Evolutionary conservation across 2,113 vertebrate genomes (phyloP), one percentile per base, ranked within the genome.

Genomic region (Perognathus longimembris): DNA sequence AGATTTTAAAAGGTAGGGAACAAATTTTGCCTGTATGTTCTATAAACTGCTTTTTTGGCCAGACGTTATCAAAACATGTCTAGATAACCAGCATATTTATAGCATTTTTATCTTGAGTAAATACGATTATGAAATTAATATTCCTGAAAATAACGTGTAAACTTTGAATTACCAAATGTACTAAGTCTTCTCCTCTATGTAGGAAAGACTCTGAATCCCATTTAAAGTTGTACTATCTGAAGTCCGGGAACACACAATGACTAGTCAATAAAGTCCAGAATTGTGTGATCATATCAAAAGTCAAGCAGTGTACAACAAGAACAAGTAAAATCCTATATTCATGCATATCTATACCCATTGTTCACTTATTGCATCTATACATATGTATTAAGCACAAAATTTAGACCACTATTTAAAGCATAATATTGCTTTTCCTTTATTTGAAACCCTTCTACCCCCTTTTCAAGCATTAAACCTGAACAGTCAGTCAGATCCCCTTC

Each of bases 31-130:
- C 36, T 85, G 79, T 42, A 3, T 73, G 28, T 5, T 63, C 14
- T 88, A 54, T 40, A 92, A 86, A 88, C 10, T 84, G 7, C 38
- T 92, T 78, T 42, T 88, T 66, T 70, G 22, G 24, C 40, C 54
- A 90, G 54, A 79, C 32, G 54, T 79, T 85, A 76, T 61, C 59
- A 88, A 92, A 93, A 34, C 32, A 70, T 38, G 70, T 69, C 79
- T 40, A 42, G 17, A 8, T 15, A 88, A 26, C 14, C 67, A 69
- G 5, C 8, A 69, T 73, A 59, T 82, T 92, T 76, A 34, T 42
- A 77, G 20, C 67, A 67, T 26, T 40, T 85, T 92, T 85, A 79
- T 28, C 40, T 83, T 83, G 4, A 54, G 79, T 61, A 93, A 88
- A 57, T 71, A 54, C 50, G 83, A 90, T 71, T 67, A 61, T 54